A percentile compares a stretch with the other conserved stretches of the same genome.
Conservation (phyloP, 92 coral and sea anemone genomes). For the Micromussa lordhowensis region DNA sequence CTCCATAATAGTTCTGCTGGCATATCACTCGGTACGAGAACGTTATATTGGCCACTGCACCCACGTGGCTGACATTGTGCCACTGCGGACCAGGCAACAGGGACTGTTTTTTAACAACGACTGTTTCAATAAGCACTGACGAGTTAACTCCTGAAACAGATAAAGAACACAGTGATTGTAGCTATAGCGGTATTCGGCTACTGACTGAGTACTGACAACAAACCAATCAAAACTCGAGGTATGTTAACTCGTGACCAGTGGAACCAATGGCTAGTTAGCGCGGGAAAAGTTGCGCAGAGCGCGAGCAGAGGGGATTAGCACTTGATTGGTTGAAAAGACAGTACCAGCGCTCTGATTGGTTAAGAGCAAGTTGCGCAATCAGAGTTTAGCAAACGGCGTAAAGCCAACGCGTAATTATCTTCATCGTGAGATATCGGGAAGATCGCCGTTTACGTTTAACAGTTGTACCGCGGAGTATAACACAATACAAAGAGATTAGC, state of each 20-base stretch:
- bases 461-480: background rate
- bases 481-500: background rate
- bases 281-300: slow-evolving; percentile 11
- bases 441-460: background rate
- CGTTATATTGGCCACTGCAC: slow-evolving; percentile 72
- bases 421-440: background rate
- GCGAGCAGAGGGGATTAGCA: background rate
- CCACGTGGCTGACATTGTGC: slow-evolving; percentile 75
- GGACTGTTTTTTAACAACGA: slow-evolving; percentile 32
- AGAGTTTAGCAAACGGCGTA: background rate
- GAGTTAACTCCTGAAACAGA: slow-evolving; percentile 17
- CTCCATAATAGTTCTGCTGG: slow-evolving; percentile 71
- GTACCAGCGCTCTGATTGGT: background rate
- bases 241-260: background rate
- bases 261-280: background rate
- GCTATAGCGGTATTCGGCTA: background rate
- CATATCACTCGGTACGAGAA: slow-evolving; percentile 87
- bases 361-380: background rate
- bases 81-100: slow-evolving; percentile 75
- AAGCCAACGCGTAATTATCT: background rate
- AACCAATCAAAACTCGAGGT: slow-evolving; percentile 4
- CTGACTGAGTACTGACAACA: background rate
- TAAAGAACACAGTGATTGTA: background rate
- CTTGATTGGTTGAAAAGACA: background rate
- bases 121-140: slow-evolving; percentile 42